Percentiles rank a stretch among this genome's conserved stretches.
Evolutionary conservation across 2,888 invertebrate species (phyloP).

Genomic region (Hypselothyrea guttata): DNA sequence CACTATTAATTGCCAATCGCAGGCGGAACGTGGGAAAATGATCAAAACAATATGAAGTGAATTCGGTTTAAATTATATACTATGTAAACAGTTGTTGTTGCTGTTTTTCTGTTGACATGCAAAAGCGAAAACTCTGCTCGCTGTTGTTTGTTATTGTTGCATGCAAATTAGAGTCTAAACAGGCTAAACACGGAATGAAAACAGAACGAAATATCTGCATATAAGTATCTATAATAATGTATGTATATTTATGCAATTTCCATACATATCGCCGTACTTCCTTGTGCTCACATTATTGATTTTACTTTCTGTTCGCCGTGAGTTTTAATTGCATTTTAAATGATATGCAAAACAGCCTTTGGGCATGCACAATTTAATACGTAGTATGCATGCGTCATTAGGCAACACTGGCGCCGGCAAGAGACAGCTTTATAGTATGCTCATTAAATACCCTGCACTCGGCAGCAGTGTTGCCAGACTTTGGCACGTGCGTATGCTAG

Average conservation of each 20-base stretch:
- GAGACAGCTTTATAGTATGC: neutral
- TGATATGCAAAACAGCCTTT: constrained; percentile 27
- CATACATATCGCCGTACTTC: too few species aligned
- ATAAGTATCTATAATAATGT: neutral
- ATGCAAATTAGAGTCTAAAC: constrained; percentile 46
- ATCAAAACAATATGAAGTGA: constrained; percentile 4
- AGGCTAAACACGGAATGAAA: constrained; percentile 21
- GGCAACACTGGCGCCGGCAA: constrained; percentile 35
- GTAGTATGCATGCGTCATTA: constrained; percentile 26
- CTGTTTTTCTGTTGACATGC: constrained; percentile 41
- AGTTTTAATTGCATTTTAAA: constrained; percentile 45
- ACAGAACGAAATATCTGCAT: constrained; percentile 1
- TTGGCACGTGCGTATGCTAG: too few species aligned
- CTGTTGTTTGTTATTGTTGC: constrained; percentile 20
- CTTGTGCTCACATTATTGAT: constrained; percentile 1
- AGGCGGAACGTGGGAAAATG: constrained; percentile 34
- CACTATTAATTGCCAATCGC: constrained; percentile 2
- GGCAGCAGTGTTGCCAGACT: neutral
- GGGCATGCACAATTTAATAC: too few species aligned
- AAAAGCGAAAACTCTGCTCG: constrained; percentile 18
- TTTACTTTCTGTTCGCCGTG: constrained; percentile 6
- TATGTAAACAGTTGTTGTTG: constrained; percentile 38
- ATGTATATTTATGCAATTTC: constrained; percentile 4
- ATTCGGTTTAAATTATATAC: constrained; percentile 7
- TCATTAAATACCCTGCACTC: constrained; percentile 21